Conservation (phyloP, 1,140 invertebrate species). For the Trachymyrmex septentrionalis region DNA sequence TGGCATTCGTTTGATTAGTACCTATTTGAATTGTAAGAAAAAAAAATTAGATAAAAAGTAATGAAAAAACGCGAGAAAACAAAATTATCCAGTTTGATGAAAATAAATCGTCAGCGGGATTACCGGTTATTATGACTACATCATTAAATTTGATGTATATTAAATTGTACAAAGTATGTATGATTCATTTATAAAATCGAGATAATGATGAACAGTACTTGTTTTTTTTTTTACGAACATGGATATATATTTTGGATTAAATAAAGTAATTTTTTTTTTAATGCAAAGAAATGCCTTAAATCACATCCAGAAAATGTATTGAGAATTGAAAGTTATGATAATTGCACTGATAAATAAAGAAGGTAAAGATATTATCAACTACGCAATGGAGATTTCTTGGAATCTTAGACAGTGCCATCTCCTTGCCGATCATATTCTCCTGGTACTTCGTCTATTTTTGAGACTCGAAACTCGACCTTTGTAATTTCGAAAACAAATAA, state of each 20-base stretch:
- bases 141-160: not conserved
- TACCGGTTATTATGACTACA: not conserved
- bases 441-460: not conserved
- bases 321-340: not conserved
- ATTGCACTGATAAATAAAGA: not conserved
- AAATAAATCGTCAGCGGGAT: not conserved
- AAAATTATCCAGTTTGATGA: not conserved
- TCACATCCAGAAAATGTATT: not conserved
- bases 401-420: not conserved
- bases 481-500: not conserved
- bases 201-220: not conserved
- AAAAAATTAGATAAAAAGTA: not conserved
- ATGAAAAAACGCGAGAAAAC: not conserved
- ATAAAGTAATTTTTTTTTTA: not conserved
- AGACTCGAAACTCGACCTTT: not conserved
- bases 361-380: not conserved
- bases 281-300: not conserved
- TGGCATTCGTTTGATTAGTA: not conserved
- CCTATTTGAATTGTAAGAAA: not conserved
- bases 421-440: not conserved
- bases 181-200: not conserved
- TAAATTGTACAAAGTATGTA: not conserved
- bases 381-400: not conserved
- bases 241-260: not conserved
- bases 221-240: not conserved